These are phyloP conservation scores for Noctilio leporinus DNA, from an alignment of 2,113 vertebrate species.

Conservation along the genomic window DNA sequence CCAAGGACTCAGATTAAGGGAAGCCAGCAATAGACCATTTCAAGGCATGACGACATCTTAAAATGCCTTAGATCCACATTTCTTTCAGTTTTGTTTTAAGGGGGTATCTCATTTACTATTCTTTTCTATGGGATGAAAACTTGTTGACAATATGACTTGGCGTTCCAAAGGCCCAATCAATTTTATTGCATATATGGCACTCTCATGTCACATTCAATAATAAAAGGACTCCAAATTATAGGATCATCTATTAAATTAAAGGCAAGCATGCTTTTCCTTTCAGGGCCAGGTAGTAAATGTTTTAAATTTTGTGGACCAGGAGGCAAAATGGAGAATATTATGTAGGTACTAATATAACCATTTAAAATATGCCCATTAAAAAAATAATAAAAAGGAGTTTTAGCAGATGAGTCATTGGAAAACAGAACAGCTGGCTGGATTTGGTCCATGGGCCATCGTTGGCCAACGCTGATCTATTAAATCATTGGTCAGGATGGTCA, in stretches of 20 bases:
- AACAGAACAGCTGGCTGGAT: not conserved
- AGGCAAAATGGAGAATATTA: not conserved
- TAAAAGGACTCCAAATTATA: not conserved
- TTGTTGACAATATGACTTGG: not conserved
- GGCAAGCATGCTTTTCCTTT: not conserved
- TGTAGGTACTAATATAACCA: not conserved
- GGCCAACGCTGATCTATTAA: not conserved
- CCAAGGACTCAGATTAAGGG: not conserved
- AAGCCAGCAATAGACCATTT: not conserved
- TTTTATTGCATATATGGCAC: not conserved
- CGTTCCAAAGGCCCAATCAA: not conserved
- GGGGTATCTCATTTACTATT: not conserved
- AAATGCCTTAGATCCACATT: not conserved
- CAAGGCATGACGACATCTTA: not conserved
- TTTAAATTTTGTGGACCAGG: not conserved
- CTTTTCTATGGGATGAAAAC: not conserved
- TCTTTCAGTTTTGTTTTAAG: not conserved
- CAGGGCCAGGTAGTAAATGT: not conserved
- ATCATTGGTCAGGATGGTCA: not conserved
- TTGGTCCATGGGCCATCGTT: accelerated
- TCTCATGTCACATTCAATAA: not conserved
- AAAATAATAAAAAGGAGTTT: not conserved
- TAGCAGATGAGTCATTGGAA: not conserved
- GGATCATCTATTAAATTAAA: not conserved
- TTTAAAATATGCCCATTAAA: not conserved